These are phyloP conservation scores for Aleiodes testaceus DNA, from an alignment of 2,888 invertebrate species.

Conservation along the genomic window DNA sequence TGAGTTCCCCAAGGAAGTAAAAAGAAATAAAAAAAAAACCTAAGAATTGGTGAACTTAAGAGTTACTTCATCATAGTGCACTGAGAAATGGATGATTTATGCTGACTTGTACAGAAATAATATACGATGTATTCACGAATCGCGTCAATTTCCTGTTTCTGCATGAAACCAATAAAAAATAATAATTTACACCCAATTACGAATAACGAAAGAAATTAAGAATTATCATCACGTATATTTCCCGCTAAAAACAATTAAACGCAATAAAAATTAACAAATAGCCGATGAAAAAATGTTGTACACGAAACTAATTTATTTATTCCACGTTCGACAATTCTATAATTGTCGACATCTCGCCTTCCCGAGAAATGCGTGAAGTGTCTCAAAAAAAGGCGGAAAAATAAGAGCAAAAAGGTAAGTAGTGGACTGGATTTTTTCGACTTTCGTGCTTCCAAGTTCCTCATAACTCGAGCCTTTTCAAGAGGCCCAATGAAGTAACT, in stretches of 20 bases:
- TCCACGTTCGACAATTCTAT: slow-evolving; percentile 30
- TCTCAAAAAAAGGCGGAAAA: slow-evolving; percentile 30
- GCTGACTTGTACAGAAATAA: not conserved
- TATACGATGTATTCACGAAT: not conserved
- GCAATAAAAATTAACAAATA: slow-evolving; percentile 6
- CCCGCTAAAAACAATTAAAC: not conserved
- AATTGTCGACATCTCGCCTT: slow-evolving; percentile 27
- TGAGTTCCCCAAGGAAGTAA: not conserved
- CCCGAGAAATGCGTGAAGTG: not conserved
- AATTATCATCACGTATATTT: not conserved
- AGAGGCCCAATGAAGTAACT: slow-evolving; percentile 61
- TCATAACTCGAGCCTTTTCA: slow-evolving; percentile 68
- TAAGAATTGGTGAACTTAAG: not conserved
- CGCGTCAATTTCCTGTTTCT: no score
- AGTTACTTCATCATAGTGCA: not conserved
- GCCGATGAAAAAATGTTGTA: not conserved
- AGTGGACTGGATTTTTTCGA: slow-evolving; percentile 15
- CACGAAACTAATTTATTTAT: slow-evolving; percentile 31
- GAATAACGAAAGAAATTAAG: no score
- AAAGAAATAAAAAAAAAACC: not conserved
- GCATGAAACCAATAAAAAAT: no score
- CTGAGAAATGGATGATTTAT: slow-evolving; percentile 2
- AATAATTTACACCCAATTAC: no score
- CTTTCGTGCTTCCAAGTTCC: slow-evolving; percentile 59
- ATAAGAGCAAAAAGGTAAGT: slow-evolving; percentile 45